A percentile compares a stretch with the other conserved stretches of the same genome.
These are phyloP conservation scores for Dendrocincla fuliginosa DNA, from an alignment of 2,797 vertebrate species.

Conservation along the genomic window DNA sequence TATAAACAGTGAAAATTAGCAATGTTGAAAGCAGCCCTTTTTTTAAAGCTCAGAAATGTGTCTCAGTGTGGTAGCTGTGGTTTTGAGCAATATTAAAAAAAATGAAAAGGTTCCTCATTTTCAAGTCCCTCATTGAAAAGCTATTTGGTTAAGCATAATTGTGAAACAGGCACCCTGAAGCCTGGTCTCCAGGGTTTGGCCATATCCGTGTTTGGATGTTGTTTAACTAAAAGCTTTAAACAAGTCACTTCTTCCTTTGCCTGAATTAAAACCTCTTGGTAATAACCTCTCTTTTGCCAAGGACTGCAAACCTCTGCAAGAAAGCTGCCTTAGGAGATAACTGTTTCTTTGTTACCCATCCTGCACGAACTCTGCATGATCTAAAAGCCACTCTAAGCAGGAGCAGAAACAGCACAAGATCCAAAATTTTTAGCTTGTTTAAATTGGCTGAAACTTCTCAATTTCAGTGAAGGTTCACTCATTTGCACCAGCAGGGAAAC, in stretches of 20 bases:
- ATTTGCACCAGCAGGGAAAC: neutral
- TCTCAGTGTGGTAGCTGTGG: conserved; percentile 27
- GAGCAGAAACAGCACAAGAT: neutral
- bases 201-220: neutral
- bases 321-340: neutral
- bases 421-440: neutral
- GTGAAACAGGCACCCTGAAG: neutral
- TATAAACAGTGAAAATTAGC: conserved; percentile 41
- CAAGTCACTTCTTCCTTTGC: neutral
- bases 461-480: neutral
- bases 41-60: conserved; percentile 37
- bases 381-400: neutral
- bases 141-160: neutral
- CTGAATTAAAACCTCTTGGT: neutral
- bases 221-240: neutral
- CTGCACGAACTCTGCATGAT: neutral
- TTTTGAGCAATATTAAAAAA: neutral
- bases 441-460: neutral
- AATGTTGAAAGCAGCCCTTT: conserved; percentile 30
- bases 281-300: neutral
- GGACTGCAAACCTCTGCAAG: neutral
- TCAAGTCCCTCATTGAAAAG: neutral
- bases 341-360: neutral
- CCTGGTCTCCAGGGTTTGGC: neutral
- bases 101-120: conserved; percentile 18